Base-by-base conservation (phyloP, 2,888 invertebrate genomes). In the Aphidoletes aphidimyza region DNA sequence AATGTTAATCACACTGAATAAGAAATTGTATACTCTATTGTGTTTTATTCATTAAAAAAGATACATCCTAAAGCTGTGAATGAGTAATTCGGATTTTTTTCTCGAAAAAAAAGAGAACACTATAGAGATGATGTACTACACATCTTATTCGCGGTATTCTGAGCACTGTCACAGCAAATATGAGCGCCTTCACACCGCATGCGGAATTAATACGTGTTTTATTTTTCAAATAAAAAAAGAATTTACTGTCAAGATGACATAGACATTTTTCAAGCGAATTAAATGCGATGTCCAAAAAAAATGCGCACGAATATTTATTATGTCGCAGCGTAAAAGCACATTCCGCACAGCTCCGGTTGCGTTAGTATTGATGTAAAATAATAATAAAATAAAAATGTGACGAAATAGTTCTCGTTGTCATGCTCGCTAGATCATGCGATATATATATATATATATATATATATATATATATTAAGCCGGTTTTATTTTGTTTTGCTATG, bases 221-320 rank as follows among this genome's bases (percentile, higher is more conserved):
- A 17, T 47, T 47, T 47, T 14, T 42, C n/a, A n/a, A n/a, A n/a
- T n/a, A 39, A 39, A 39, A 8, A 8, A 39, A 39, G 11, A 5
- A 54, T 54, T 54, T 54, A 54, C 22, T 30, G 69, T 14, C 30
- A 34, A 69, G 69, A 69, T 69, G 69, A 69, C 69, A 69, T 69
- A 69, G 69, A 69, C 5, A 30, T 69, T 69, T n/a, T 69, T 30
- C 30, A 1, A 30, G 30, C 30, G 69, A 69, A 69, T 69, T 69
- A 30, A 69, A 69, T 69, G 14, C 34, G 2, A n/a, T 54, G 26
- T 54, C 17, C 54, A 19, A 54, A 47, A 54, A 3, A 54, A 6
- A 54, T 22, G 6, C 54, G 2, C 26, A 17, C 30, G 69, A 69
- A 19, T 30, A 19, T 69, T 11, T 22, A 54, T 54, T 54, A 47